Evolutionary conservation across 2,888 invertebrate species (phyloP), one percentile per base, ranked within the genome.

Genomic region (Priapulus caudatus): DNA sequence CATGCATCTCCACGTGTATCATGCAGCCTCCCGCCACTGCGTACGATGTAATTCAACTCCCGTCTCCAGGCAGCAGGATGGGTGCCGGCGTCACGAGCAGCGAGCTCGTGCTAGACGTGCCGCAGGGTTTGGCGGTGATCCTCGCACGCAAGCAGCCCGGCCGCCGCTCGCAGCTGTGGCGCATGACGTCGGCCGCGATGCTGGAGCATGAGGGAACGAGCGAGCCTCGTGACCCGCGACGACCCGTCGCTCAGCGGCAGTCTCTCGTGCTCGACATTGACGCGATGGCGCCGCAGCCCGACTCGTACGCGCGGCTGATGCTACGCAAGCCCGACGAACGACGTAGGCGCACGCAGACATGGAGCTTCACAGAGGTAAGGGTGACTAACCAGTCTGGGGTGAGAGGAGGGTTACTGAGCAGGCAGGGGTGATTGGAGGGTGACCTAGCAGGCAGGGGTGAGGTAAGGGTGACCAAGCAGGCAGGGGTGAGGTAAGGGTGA

Each of bases 161-260:
- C 19, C 70, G 69, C 51, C 59, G 70, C 21, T 67, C 84, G 0
- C 97, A 98, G 71, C 73, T 97, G 48, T 98, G 97, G 97, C 78
- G 92, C 23, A 86, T 92, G 80, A 92, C 89, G 21, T 80, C 84
- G 2, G 81, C 81, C 62, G 89, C 89, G 0, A 84, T 88, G 71
- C 74, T 98, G 54, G 85, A 93, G 63, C 95, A 97, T 69, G 93
- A 95, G 73, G 95, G 95, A 54, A 84, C 75, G 47, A 70, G 73
- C 51, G 71, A 74, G 10, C 75, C 76, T 3, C 59, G 72, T 18
- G 74, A 75, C 58, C 73, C 71, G 5, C 59, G 65, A 22, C 65
- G 63, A 53, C 53, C 61, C 48, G 23, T 18, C 50, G 51, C 2
- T 23, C 48, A 2, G 1, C 55, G 61, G 18, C 55, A 62, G 20